phyloP scores from a whole-genome alignment of 2,888 invertebrate species.

The Urechis unicinctus region DNA sequence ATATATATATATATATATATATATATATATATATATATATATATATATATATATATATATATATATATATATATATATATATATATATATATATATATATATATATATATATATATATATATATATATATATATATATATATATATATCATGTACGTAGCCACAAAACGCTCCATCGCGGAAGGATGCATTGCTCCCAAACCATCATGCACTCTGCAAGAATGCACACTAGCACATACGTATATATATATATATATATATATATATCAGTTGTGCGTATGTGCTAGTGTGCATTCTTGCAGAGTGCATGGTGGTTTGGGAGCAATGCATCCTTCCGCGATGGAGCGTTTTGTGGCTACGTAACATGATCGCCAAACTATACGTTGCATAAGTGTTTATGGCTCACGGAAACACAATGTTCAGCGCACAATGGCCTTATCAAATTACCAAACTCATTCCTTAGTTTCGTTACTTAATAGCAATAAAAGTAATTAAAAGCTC shows the following conservation, averaged over 20 bases:
- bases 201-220: not conserved
- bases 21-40: conserved; percentile 5
- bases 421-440: too few relatives aligned
- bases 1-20: conserved; percentile 2
- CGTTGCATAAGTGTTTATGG: too few relatives aligned
- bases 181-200: too few relatives aligned
- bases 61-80: conserved; percentile 4
- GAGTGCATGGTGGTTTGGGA: not conserved
- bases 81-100: conserved; percentile 1
- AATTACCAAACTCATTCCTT: too few relatives aligned
- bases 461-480: too few relatives aligned
- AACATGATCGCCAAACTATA: too few relatives aligned
- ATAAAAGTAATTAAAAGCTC: too few relatives aligned
- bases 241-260: conserved; percentile 4
- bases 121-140: conserved; percentile 1
- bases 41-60: not conserved
- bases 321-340: too few relatives aligned
- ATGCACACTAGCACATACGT: conserved; percentile 1
- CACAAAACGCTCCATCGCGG: not conserved
- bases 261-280: not conserved
- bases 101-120: conserved; percentile 5
- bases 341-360: not conserved
- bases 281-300: not conserved
- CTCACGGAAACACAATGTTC: too few relatives aligned
- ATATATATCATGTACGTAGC: too few relatives aligned